phyloP scores from a whole-genome alignment of 2,888 invertebrate species.

The Drosophila suboccidentalis region DNA sequence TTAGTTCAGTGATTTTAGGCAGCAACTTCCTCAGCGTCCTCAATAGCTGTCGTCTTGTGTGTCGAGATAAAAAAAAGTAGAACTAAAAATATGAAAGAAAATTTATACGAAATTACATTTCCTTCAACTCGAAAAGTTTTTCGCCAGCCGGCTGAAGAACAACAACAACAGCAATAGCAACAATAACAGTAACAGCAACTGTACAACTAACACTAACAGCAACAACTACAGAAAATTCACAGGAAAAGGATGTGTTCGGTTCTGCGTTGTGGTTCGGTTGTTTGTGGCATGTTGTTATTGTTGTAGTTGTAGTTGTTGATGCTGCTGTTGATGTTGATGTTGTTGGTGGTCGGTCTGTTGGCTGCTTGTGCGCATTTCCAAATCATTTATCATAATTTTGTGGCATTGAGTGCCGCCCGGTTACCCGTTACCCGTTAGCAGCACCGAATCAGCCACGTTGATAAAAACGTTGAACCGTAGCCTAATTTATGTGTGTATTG shows the following conservation, averaged over 20 bases:
- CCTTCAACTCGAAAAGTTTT: conserved; percentile 80
- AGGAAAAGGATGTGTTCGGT: conserved; percentile 81
- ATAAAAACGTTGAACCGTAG: conserved; percentile 77
- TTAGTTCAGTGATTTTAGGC: conserved; percentile 81
- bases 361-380: conserved; percentile 79
- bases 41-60: conserved; percentile 49
- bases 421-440: conserved; percentile 21
- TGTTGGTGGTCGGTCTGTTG: conserved; percentile 56
- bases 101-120: conserved; percentile 69
- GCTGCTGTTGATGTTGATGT: conserved; percentile 15
- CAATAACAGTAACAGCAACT: conserved; percentile 18
- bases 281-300: conserved; percentile 31
- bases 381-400: conserved; percentile 81
- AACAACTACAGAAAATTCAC: conserved; percentile 30
- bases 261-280: conserved; percentile 73
- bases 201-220: conserved; percentile 25
- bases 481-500: conserved; percentile 80
- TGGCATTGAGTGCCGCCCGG: conserved; percentile 68
- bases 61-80: conserved; percentile 3
- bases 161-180: conserved; percentile 41
- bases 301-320: conserved; percentile 10
- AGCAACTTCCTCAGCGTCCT: conserved; percentile 64
- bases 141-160: conserved; percentile 53
- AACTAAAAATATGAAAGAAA: conserved; percentile 37
- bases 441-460: conserved; percentile 52